A percentile compares a stretch with the other conserved stretches of the same genome.
phyloP scores from a whole-genome alignment of 2,113 vertebrate genomes.

The Mobula hypostoma region DNA sequence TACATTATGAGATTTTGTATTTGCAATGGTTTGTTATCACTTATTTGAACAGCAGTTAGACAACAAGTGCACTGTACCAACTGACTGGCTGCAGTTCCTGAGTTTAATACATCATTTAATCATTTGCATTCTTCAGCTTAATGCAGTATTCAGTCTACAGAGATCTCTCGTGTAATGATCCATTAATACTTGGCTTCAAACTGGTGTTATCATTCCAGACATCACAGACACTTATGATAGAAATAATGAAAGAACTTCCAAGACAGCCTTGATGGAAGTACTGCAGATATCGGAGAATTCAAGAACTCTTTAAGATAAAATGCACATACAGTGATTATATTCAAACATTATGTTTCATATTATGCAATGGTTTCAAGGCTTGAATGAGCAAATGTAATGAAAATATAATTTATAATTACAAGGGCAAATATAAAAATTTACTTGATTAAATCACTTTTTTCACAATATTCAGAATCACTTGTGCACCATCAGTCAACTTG shows the following conservation, averaged over 20 bases:
- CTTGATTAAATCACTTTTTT: not conserved
- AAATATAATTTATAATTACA: not conserved
- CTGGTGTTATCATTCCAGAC: slow-evolving; percentile 3
- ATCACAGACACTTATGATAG: not conserved
- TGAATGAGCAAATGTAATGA: not conserved
- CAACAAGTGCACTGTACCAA: not conserved
- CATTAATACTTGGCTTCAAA: slow-evolving; percentile 25
- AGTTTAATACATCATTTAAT: slow-evolving; percentile 21
- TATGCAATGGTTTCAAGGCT: not conserved
- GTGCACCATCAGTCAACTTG: not conserved
- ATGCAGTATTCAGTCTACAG: not conserved
- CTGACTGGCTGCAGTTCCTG: not conserved
- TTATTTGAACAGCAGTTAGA: not conserved
- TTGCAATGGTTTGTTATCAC: not conserved
- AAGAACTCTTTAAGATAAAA: not conserved
- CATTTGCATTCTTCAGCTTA: not conserved
- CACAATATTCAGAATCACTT: not conserved
- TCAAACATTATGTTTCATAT: not conserved
- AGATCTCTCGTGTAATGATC: slow-evolving; percentile 16
- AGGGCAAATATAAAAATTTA: not conserved
- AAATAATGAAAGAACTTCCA: not conserved
- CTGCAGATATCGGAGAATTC: slow-evolving; percentile 13
- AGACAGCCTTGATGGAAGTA: slow-evolving; percentile 7
- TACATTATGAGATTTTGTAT: not conserved
- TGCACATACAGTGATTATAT: not conserved